A percentile compares a stretch with the other conserved stretches of the same genome.
Conservation (phyloP, 2,888 invertebrate species). For the Dicranocentrus wangi region DNA sequence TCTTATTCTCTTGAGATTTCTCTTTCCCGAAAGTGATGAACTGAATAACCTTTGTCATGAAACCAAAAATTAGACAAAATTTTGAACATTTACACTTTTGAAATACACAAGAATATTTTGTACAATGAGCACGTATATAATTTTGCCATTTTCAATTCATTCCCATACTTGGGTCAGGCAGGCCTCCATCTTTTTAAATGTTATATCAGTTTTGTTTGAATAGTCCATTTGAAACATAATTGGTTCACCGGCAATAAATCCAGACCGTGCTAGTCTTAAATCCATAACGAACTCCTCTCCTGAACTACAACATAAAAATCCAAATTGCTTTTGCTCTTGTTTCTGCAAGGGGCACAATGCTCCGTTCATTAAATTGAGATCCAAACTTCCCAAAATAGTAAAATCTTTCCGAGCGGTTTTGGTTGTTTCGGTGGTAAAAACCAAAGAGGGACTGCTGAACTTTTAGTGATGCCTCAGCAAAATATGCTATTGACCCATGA, state of each 20-base stretch:
- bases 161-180: slow-evolving; percentile 15
- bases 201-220: not conserved
- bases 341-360: not conserved
- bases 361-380: slow-evolving; percentile 7
- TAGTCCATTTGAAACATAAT: slow-evolving; percentile 26
- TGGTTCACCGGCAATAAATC: slow-evolving; percentile 24
- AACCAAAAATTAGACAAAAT: slow-evolving; percentile 4
- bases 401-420: slow-evolving; percentile 19
- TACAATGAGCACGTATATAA: not conserved
- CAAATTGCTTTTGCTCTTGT: slow-evolving; percentile 15
- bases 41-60: not conserved
- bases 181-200: slow-evolving; percentile 14
- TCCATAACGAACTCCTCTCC: slow-evolving; percentile 11
- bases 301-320: slow-evolving; percentile 19
- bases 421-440: slow-evolving; percentile 18
- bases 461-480: slow-evolving; percentile 24
- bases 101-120: not conserved
- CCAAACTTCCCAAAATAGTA: not conserved
- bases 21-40: slow-evolving; percentile 37
- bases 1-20: not conserved
- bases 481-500: slow-evolving; percentile 16
- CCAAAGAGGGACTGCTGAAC: slow-evolving; percentile 25
- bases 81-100: not conserved
- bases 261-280: slow-evolving; percentile 16
- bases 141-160: not conserved